Conservation (phyloP, 2,797 vertebrate species). For the Hemibagrus guttatus region DNA sequence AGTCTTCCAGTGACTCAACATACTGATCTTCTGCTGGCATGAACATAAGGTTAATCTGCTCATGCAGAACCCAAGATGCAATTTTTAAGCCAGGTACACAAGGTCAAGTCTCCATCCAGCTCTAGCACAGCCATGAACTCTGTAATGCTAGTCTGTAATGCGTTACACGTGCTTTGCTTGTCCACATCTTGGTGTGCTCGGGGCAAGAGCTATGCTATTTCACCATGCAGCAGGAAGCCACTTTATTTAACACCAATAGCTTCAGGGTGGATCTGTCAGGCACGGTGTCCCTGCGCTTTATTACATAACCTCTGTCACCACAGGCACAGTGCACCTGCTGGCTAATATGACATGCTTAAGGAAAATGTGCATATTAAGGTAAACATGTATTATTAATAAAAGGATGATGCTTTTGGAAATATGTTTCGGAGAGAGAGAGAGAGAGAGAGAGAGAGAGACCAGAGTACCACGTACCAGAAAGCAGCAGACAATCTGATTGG, state of each 20-base stretch:
- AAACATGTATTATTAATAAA: slow-evolving; percentile 16
- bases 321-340: not conserved
- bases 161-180: not conserved
- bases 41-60: not conserved
- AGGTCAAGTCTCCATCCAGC: slow-evolving; percentile 8
- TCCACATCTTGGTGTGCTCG: not conserved
- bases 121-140: not conserved
- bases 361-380: slow-evolving; percentile 5
- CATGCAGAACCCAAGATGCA: not conserved
- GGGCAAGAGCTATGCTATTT: slow-evolving; percentile 4
- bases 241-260: slow-evolving; percentile 10
- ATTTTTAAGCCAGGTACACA: not conserved
- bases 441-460: too few relatives aligned
- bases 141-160: not conserved
- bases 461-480: not conserved
- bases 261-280: slow-evolving; percentile 13
- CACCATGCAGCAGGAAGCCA: not conserved
- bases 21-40: not conserved
- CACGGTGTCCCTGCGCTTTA: not conserved
- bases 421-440: too few relatives aligned
- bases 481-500: not conserved
- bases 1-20: not conserved
- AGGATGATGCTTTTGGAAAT: not conserved
- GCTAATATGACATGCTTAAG: not conserved
- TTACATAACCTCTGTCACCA: slow-evolving; percentile 17